phyloP scores from a whole-genome alignment of 2,888 invertebrate species.

The Lapara coniferarum region DNA sequence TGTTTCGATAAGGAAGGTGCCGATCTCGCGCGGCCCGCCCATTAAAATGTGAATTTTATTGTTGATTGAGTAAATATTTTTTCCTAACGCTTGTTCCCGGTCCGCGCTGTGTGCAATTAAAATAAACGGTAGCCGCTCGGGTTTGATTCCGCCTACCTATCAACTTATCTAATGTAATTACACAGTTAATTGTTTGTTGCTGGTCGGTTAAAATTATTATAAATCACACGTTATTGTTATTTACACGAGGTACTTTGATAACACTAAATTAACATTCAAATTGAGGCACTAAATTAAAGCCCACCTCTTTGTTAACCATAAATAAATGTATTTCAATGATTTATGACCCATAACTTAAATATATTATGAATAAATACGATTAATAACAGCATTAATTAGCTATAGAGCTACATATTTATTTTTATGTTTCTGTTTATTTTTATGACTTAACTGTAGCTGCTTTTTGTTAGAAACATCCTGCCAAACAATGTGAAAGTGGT shows the following conservation, averaged over 20 bases:
- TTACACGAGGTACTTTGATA: constrained; percentile 19
- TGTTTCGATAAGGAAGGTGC: constrained; percentile 57
- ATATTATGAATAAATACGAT: not conserved
- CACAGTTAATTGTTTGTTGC: constrained; percentile 22
- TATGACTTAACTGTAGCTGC: not conserved
- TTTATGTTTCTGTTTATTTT: not conserved
- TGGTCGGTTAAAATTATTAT: constrained; percentile 10
- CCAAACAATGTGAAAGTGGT: not conserved
- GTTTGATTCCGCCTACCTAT: constrained; percentile 18
- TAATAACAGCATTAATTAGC: constrained; percentile 13
- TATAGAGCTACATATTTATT: not conserved
- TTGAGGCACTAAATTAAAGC: constrained; percentile 7
- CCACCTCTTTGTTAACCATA: constrained; percentile 16
- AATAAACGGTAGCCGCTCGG: constrained; percentile 26
- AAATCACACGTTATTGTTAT: constrained; percentile 24
- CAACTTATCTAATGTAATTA: constrained; percentile 23
- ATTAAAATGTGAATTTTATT: constrained; percentile 65
- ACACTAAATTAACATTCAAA: constrained; percentile 18
- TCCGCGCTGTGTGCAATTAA: constrained; percentile 25
- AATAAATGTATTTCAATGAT: constrained; percentile 24
- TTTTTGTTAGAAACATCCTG: not conserved
- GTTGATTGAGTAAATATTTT: constrained; percentile 54
- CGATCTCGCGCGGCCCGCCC: constrained; percentile 55
- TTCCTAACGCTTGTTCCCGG: constrained; percentile 31
- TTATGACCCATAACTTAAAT: constrained; percentile 4